phyloP scores from a whole-genome alignment of 2,888 invertebrate species.

The Amblyjoppa proteus region DNA sequence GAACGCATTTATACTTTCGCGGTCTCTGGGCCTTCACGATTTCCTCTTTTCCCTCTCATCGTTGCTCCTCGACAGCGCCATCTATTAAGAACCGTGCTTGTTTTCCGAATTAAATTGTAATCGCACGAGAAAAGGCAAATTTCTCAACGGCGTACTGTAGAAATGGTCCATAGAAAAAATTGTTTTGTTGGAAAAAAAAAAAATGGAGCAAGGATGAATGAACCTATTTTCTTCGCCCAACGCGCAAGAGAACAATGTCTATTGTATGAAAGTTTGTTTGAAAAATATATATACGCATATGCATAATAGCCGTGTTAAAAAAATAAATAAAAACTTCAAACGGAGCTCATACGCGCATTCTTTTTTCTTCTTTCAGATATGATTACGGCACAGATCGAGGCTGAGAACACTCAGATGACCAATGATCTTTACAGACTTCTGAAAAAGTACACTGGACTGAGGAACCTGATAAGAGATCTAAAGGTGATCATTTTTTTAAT shows the following conservation, averaged over 20 bases:
- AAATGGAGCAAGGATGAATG: background rate
- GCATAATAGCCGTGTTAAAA: background rate
- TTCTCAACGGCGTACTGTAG: background rate
- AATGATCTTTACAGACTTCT: constrained; percentile 96
- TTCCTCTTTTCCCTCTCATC: background rate
- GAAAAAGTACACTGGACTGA: constrained; percentile 96
- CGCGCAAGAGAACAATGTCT: background rate
- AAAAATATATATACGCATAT: background rate
- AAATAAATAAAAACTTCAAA: constrained; percentile 38
- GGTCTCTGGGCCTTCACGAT: constrained; percentile 21
- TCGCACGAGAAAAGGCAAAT: background rate
- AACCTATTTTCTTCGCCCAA: background rate
- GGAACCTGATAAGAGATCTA: constrained; percentile 94
- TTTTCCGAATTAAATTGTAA: background rate
- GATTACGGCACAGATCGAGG: constrained; percentile 96
- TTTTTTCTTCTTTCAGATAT: constrained; percentile 89
- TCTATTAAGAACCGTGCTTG: constrained; percentile 28
- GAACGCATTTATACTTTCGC: constrained; percentile 36
- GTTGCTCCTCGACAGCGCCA: constrained; percentile 25
- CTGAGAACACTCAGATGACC: constrained; percentile 97
- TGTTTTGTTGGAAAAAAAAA: background rate
- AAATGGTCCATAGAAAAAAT: background rate
- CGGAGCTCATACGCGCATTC: constrained; percentile 3
- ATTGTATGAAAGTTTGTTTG: background rate
- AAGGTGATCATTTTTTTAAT: constrained; percentile 86